phyloP scores from a whole-genome alignment of 2,888 invertebrate genomes.

The Pheosia gnoma region DNA sequence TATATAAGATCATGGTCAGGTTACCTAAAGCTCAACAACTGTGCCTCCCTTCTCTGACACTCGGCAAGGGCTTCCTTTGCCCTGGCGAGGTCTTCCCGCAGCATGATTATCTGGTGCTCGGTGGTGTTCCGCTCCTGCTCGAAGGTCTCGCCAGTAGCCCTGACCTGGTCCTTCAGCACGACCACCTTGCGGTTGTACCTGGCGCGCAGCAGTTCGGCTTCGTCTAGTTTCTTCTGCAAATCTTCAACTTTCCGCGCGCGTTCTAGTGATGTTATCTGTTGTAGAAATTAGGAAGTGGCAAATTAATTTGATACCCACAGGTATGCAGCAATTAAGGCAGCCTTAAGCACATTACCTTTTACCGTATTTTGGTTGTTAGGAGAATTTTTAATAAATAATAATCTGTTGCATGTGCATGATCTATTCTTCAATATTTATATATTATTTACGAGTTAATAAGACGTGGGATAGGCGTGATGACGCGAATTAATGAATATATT shows the following conservation, averaged over 20 bases:
- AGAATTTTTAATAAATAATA: too few species aligned
- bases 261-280: constrained; percentile 91
- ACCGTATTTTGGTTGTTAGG: too few species aligned
- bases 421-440: constrained; percentile 3
- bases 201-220: constrained; percentile 90
- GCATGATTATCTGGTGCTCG: constrained; percentile 87
- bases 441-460: constrained; percentile 9
- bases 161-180: constrained; percentile 89
- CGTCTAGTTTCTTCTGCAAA: constrained; percentile 90
- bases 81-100: constrained; percentile 90
- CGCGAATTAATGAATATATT: constrained; percentile 29
- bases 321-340: background rate
- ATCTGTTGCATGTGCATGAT: too few species aligned
- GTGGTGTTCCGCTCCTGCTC: constrained; percentile 88
- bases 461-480: constrained; percentile 23
- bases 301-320: background rate
- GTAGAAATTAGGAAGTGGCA: background rate
- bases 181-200: constrained; percentile 89
- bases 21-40: constrained; percentile 89
- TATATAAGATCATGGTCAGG: too few species aligned
- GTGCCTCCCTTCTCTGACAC: constrained; percentile 89
- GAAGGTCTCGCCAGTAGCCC: constrained; percentile 86
- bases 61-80: constrained; percentile 90
- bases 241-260: constrained; percentile 93
- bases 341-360: too few species aligned